Evolutionary conservation across 2,888 invertebrate species (phyloP).

Genomic region (Oithona nana): DNA sequence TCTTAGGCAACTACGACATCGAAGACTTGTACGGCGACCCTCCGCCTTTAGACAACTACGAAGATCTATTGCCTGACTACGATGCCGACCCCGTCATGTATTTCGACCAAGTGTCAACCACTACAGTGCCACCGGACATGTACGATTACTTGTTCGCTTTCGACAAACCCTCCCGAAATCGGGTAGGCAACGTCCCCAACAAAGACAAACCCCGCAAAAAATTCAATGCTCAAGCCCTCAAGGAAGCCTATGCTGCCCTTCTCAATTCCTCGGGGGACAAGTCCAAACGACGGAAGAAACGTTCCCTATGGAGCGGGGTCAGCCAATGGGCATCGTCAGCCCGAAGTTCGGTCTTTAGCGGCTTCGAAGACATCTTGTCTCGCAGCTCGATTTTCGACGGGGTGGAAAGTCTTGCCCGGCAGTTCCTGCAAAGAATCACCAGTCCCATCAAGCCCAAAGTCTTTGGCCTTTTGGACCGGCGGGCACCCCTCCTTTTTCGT

Average conservation of each 20-base stretch:
- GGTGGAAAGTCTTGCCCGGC: not conserved
- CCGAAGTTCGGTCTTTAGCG: no score
- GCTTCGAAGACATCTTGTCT: no score
- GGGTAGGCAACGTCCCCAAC: no score
- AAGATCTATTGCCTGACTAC: not conserved
- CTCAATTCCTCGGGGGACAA: not conserved
- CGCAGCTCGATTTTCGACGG: not conserved
- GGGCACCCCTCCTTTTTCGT: slow-evolving; percentile 5
- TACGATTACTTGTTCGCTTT: not conserved
- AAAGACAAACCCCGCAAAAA: not conserved
- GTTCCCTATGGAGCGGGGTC: no score
- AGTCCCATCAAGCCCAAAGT: slow-evolving; percentile 8
- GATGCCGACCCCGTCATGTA: slow-evolving; percentile 9
- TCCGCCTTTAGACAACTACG: not conserved
- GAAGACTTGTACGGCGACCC: not conserved
- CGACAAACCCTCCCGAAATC: not conserved
- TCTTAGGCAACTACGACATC: not conserved
- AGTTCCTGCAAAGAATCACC: not conserved
- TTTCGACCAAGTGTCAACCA: slow-evolving; percentile 12
- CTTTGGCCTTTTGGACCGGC: slow-evolving; percentile 12
- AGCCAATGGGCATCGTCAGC: no score
- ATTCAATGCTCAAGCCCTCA: not conserved
- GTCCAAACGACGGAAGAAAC: no score
- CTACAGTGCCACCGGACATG: slow-evolving; percentile 1
- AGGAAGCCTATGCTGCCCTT: not conserved